Base-by-base conservation (phyloP, 2,797 vertebrate genomes). In the Phalanger gymnotis region DNA sequence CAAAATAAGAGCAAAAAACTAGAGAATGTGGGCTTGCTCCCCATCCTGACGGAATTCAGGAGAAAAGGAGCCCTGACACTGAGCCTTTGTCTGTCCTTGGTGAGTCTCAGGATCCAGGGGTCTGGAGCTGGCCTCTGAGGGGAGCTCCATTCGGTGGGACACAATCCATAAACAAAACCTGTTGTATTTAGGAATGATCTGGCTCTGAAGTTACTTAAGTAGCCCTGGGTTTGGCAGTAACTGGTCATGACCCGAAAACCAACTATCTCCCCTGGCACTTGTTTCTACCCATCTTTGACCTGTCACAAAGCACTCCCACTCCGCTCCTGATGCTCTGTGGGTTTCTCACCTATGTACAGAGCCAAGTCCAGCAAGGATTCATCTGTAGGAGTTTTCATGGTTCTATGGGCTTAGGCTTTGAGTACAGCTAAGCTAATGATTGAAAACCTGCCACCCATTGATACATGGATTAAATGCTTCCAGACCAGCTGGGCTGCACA, bases 171-270 rank as follows among this genome's bases (percentile, higher is more conserved):
- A 96, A 54, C 91, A 96, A 96, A 90, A 58, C 94, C 13, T 13
- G 92, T 54, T 93, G 47, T 90, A 40, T 51, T 47, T 97, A 58
- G 95, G 53, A 96, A 96, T 96, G 81, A 7, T 14, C 16, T 81
- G 31, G 47, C 13, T 47, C 95, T 95, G 95, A 96, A 97, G 96
- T 98, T 97, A 95, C 96, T 96, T 94, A 94, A 95, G 95, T 55
- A 95, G 27, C 58, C 96, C 92, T 81, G 73, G 95, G 94, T 95
- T 58, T 66, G 89, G 27, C 53, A 11, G 16, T 94, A 98, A 57
- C 31, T 0, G 0, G 91, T 47, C 93, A 92, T 81, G 73, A 90
- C 52, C 55, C 57, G 87, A 92, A 95, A 95, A 47, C 2, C 5
- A 30, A 5, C 40, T 90, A 40, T 90, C 54, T 93, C 19, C 47